phyloP scores from a whole-genome alignment of 2,797 vertebrate genomes.

The Gephyroberyx darwinii region DNA sequence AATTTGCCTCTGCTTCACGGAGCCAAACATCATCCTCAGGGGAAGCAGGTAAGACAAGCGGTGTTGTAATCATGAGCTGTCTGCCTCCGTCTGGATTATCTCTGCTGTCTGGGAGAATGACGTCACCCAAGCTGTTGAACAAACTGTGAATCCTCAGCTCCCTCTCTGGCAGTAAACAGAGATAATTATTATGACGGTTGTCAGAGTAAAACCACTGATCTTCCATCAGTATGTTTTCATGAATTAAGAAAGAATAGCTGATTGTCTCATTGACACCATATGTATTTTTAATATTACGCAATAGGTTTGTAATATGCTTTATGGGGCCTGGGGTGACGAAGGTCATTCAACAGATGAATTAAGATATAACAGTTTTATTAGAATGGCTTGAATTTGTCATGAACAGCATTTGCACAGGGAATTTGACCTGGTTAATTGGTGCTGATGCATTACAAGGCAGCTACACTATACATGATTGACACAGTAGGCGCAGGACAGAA shows the following conservation, averaged over 20 bases:
- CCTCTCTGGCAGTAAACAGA: conserved; percentile 4
- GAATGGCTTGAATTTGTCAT: no score
- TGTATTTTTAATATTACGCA: not conserved
- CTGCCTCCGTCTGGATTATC: conserved; percentile 50
- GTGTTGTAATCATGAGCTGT: conserved; percentile 61
- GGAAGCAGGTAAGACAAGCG: conserved; percentile 53
- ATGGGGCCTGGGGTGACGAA: not conserved
- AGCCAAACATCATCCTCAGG: conserved; percentile 24
- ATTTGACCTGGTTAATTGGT: not conserved
- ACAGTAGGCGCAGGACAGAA: no score
- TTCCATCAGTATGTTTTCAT: not conserved
- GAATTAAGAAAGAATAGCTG: not conserved
- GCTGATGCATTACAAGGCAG: not conserved
- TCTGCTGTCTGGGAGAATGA: conserved; percentile 45
- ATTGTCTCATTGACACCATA: not conserved
- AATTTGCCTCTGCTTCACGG: conserved; percentile 9
- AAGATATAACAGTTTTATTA: no score
- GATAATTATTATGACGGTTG: conserved; percentile 6
- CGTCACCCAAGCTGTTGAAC: conserved; percentile 49
- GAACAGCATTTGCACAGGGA: not conserved
- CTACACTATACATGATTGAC: not conserved
- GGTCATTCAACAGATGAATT: not conserved
- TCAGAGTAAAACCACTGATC: not conserved
- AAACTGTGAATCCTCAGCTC: conserved; percentile 23
- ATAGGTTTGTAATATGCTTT: not conserved